phyloP scores from a whole-genome alignment of 2,113 vertebrate genomes.

The Apodemus speciosus region DNA sequence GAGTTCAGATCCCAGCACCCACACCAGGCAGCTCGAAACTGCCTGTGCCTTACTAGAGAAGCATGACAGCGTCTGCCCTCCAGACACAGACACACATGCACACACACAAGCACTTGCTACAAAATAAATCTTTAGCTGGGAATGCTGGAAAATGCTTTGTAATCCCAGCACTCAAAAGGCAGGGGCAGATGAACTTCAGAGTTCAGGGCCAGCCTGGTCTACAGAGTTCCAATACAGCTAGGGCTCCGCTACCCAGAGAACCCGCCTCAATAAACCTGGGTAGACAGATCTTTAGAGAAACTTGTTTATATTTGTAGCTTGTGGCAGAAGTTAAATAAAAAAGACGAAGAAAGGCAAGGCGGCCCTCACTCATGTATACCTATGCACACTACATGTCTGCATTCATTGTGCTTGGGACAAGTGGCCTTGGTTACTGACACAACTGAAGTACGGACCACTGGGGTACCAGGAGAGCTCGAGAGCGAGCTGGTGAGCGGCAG shows the following conservation, averaged over 20 bases:
- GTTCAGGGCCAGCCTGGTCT: neutral
- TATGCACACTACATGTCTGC: neutral
- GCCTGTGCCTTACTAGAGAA: neutral
- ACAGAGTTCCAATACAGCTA: neutral
- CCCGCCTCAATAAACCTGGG: neutral
- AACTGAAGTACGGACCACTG: neutral
- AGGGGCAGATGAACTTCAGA: neutral
- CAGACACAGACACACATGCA: neutral
- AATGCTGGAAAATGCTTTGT: neutral
- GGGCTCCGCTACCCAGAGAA: neutral
- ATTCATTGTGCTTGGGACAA: neutral
- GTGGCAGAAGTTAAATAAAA: neutral
- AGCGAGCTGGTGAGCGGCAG: neutral
- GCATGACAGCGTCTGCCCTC: too few relatives aligned
- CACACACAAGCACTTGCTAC: neutral
- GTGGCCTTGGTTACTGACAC: neutral
- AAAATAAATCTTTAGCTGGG: neutral
- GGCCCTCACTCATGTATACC: rapidly evolving
- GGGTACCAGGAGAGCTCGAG: neutral
- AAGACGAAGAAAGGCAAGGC: neutral
- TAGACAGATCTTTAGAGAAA: neutral
- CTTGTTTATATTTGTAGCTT: neutral
- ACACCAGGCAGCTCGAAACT: neutral
- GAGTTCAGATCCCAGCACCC: neutral
- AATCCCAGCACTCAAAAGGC: neutral